Evolutionary conservation across 2,888 invertebrate genomes (phyloP).

Genomic region (Leptinotarsa tumamoca): DNA sequence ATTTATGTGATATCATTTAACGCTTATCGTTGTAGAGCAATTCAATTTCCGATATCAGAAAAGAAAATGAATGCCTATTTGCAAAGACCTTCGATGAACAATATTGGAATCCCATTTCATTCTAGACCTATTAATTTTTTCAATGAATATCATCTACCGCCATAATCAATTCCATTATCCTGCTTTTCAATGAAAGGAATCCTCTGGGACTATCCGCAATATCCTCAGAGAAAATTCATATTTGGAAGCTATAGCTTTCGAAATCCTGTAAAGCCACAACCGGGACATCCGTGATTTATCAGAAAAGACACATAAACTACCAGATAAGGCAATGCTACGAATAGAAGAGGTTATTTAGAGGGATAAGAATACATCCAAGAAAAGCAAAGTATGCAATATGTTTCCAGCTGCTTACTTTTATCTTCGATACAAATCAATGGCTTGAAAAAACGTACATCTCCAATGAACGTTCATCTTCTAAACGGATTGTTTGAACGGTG

Average conservation of each 20-base stretch:
- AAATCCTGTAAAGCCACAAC: constrained; percentile 30
- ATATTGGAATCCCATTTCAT: background rate
- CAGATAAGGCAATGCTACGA: constrained; percentile 46
- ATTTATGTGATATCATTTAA: too few species aligned
- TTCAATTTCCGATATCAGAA: too few species aligned
- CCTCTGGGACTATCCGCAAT: background rate
- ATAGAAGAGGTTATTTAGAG: constrained; percentile 45
- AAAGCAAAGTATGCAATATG: constrained; percentile 50
- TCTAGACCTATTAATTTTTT: background rate
- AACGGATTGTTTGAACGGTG: constrained; percentile 14
- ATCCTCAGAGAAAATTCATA: constrained; percentile 21
- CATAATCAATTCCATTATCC: constrained; percentile 3
- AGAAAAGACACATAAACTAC: constrained; percentile 40
- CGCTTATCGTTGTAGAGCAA: too few species aligned
- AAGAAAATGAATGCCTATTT: too few species aligned
- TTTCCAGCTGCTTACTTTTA: constrained; percentile 29
- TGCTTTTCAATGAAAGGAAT: constrained; percentile 14
- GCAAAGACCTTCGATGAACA: too few species aligned
- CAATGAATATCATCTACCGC: background rate
- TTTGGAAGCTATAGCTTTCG: constrained; percentile 20
- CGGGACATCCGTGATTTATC: constrained; percentile 41
- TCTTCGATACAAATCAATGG: constrained; percentile 23
- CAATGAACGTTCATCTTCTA: constrained; percentile 9
- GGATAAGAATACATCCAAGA: constrained; percentile 48
- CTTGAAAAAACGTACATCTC: constrained; percentile 7